Base-by-base conservation (phyloP, 2,113 vertebrate genomes). In the Phyllopteryx taeniolatus region DNA sequence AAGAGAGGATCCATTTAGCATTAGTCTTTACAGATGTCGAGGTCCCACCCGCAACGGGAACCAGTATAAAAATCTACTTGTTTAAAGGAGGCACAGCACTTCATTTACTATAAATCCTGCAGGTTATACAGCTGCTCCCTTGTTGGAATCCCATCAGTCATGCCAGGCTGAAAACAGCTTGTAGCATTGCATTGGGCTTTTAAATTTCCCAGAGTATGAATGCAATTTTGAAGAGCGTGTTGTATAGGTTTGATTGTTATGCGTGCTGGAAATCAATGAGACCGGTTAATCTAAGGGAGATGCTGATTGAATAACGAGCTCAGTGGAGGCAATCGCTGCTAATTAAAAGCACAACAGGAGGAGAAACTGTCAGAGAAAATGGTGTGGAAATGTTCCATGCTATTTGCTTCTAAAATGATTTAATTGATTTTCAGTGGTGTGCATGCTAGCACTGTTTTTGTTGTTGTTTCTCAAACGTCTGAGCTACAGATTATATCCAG, bases 231-330 rank as follows among this genome's bases (percentile, higher is more conserved):
- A 22, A 56, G n/a, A n/a, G 56, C 72, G 60, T 72, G 75, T 22
- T 39, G 67, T 70, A 77, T 75, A 71, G 67, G 82, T 83, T 83
- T 83, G 80, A 86, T 83, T 79, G 35, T 77, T 81, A 64, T 81
- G 76, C 77, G 68, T 20, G 75, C 78, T 59, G 44, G 57, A 79
- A 82, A 87, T 89, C 84, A 79, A 83, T 87, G 86, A 83, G 78
- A 83, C 74, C 60, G 6, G 35, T 3, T 5, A 39, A 39, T 39
- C 35, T 39, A 6, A 39, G 65, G 53, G 83, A 81, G 82, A 57
- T 71, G 67, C 75, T 47, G 71, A 49, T 71, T 67, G 79, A 66
- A 68, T 73, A 74, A 75, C 68, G 17, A 35, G 67, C 74, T 74
- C 72, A 22, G 33, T 44, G 51, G 33, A 51, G 69, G 75, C 17